A percentile compares a stretch with the other conserved stretches of the same genome.
Evolutionary conservation across 2,113 vertebrate genomes (phyloP).

Genomic region (Cisticola juncidis): DNA sequence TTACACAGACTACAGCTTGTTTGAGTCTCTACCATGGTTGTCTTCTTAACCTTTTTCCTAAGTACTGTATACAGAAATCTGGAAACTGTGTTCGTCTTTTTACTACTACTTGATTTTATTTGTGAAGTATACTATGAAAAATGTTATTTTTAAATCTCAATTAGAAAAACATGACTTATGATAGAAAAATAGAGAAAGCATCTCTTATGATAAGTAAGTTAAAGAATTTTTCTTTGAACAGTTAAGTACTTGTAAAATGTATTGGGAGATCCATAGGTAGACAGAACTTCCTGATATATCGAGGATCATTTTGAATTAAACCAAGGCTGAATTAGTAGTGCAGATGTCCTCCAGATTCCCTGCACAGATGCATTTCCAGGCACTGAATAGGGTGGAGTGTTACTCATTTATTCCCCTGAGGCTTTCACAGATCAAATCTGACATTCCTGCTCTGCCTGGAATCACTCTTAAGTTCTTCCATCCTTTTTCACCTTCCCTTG

Average conservation of each 20-base stretch:
- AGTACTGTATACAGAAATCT: neutral
- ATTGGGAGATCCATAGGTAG: neutral
- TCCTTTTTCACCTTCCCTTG: neutral
- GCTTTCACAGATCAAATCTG: neutral
- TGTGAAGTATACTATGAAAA: neutral
- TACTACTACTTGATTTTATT: neutral
- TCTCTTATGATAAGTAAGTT: neutral
- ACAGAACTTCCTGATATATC: neutral
- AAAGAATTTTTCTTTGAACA: neutral
- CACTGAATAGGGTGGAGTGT: neutral
- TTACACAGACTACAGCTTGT: neutral
- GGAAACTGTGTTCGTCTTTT: neutral
- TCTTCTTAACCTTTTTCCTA: neutral
- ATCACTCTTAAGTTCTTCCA: neutral
- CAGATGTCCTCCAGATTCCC: neutral
- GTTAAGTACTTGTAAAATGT: neutral
- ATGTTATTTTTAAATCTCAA: neutral
- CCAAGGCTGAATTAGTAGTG: neutral
- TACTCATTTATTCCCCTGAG: neutral
- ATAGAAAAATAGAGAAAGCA: neutral
- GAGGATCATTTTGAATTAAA: neutral
- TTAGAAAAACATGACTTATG: rapidly evolving
- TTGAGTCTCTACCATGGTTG: neutral
- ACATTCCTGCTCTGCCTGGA: neutral
- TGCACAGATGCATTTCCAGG: neutral